phyloP scores from a whole-genome alignment of 2,888 invertebrate species.

The Volucella bombylans region DNA sequence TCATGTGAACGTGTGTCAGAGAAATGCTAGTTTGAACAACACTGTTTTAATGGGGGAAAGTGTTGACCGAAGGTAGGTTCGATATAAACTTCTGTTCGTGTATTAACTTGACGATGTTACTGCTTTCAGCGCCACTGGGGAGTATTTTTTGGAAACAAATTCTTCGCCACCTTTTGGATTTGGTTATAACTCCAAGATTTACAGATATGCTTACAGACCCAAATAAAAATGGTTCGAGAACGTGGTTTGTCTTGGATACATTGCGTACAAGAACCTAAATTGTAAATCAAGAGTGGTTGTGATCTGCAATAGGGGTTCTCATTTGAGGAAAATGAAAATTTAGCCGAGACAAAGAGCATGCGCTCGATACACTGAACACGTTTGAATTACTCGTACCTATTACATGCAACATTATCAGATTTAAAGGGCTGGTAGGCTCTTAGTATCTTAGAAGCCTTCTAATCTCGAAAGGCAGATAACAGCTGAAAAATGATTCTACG shows the following conservation, averaged over 20 bases:
- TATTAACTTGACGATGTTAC: slow-evolving; percentile 6
- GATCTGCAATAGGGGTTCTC: no score
- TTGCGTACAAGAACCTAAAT: background rate
- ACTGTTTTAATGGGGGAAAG: slow-evolving; percentile 81
- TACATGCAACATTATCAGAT: no score
- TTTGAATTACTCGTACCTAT: no score
- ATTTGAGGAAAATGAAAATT: no score
- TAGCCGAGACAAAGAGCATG: no score
- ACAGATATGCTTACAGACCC: background rate
- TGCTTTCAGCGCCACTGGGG: slow-evolving; percentile 77
- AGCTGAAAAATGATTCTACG: no score
- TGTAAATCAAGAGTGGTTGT: background rate
- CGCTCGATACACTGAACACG: no score
- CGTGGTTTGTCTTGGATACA: background rate
- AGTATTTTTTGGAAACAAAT: slow-evolving; percentile 79
- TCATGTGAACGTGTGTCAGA: slow-evolving; percentile 44
- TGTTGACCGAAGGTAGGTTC: slow-evolving; percentile 77
- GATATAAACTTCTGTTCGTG: background rate
- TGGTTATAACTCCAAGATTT: slow-evolving; percentile 67
- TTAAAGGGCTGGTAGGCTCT: no score
- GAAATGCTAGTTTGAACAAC: slow-evolving; percentile 31
- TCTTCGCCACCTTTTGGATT: slow-evolving; percentile 79
- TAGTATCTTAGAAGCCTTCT: no score
- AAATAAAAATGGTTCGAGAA: background rate
- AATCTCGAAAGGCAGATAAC: no score